Conservation (phyloP, 2,113 vertebrate species). For the Candoia aspera region DNA sequence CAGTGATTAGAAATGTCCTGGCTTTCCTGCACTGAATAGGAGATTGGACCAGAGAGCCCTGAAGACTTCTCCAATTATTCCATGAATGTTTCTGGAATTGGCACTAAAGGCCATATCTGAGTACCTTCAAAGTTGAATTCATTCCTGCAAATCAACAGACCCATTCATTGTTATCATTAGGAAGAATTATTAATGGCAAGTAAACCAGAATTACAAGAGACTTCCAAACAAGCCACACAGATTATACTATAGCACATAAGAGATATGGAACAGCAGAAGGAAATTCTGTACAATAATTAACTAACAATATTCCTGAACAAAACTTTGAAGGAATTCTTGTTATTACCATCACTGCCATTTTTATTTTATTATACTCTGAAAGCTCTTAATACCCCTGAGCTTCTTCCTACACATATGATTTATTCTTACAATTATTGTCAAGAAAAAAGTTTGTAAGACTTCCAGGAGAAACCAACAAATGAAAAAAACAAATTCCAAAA, state of each 20-base stretch:
- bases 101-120: background rate
- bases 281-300: background rate
- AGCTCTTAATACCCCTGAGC: background rate
- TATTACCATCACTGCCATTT: background rate
- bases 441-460: background rate
- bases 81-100: background rate
- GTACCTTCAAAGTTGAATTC: background rate
- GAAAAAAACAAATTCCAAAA: background rate
- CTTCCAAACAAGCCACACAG: background rate
- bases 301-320: background rate
- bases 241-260: background rate
- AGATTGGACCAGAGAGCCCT: background rate
- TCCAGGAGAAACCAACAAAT: background rate
- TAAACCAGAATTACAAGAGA: background rate
- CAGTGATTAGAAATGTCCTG: background rate
- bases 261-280: background rate
- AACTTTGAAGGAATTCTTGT: background rate
- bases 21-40: background rate
- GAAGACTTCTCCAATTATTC: background rate
- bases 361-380: background rate
- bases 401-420: background rate
- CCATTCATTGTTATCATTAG: background rate
- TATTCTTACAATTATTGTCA: background rate
- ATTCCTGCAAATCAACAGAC: background rate
- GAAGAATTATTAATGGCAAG: background rate